A percentile compares a stretch with the other conserved stretches of the same genome.
Evolutionary conservation across 1,140 invertebrate species (phyloP).

Genomic region (Ctenoplectra terminalis): DNA sequence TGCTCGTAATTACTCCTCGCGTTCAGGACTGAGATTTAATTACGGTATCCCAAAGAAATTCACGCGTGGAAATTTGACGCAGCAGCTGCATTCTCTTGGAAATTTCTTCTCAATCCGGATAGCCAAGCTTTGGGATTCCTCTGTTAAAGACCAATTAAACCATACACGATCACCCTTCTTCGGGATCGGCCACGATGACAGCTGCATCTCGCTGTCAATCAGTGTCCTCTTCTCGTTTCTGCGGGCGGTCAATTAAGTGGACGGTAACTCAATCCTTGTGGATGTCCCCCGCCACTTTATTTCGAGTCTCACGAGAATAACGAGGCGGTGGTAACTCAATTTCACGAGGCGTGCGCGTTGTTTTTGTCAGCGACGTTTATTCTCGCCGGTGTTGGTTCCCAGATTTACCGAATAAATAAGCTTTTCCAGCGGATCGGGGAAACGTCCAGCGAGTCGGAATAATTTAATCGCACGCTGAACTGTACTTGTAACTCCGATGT

Average conservation of each 20-base stretch:
- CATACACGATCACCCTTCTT: slow-evolving; percentile 34
- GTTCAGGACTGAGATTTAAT: too few species aligned
- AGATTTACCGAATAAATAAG: slow-evolving; percentile 39
- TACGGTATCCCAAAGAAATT: slow-evolving; percentile 37
- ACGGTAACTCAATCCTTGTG: slow-evolving; percentile 42
- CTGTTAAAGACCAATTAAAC: slow-evolving; percentile 56
- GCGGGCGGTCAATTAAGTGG: slow-evolving; percentile 49
- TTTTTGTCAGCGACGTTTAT: slow-evolving; percentile 46
- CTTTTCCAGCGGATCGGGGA: not conserved
- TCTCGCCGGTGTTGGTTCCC: slow-evolving; percentile 18
- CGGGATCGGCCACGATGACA: slow-evolving; percentile 51
- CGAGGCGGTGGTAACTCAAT: slow-evolving; percentile 46
- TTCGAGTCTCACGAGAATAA: slow-evolving; percentile 49
- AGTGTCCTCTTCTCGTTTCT: slow-evolving; percentile 51
- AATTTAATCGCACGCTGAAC: slow-evolving; percentile 27
- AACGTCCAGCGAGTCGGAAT: slow-evolving; percentile 20
- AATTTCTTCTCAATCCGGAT: slow-evolving; percentile 25
- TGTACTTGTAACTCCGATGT: slow-evolving; percentile 16
- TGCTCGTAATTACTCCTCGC: too few species aligned
- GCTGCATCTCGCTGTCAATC: slow-evolving; percentile 58
- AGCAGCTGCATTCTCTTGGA: slow-evolving; percentile 18
- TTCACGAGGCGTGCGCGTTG: slow-evolving; percentile 23
- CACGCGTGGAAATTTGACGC: not conserved
- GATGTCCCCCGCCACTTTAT: slow-evolving; percentile 41
- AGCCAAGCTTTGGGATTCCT: slow-evolving; percentile 1